Conservation (phyloP, 2,797 vertebrate genomes). For the Cossypha niveicapilla region DNA sequence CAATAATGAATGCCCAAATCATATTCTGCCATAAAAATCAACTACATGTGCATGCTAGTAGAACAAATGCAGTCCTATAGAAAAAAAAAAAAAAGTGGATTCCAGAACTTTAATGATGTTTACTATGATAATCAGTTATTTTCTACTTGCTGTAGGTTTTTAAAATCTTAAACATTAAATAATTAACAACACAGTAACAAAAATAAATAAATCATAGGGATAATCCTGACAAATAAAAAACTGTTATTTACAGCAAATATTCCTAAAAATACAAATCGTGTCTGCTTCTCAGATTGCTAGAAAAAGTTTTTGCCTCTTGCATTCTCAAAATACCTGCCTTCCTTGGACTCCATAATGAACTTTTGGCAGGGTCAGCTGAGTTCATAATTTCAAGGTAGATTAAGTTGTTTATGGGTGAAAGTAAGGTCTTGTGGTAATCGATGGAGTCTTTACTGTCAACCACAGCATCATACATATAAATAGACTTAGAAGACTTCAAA, state of each 20-base stretch:
- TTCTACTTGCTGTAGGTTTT: conserved; percentile 43
- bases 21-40: conserved; percentile 71
- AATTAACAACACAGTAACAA: not conserved
- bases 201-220: not conserved
- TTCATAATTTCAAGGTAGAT: conserved; percentile 38
- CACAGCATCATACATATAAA: not conserved
- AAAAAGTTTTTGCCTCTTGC: not conserved
- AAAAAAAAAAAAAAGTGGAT: not conserved
- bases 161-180: conserved; percentile 51
- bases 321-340: not conserved
- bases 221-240: not conserved
- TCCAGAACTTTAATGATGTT: conserved; percentile 36
- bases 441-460: not conserved
- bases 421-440: not conserved
- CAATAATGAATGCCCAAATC: conserved; percentile 78
- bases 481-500: not conserved
- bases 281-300: not conserved
- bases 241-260: not conserved
- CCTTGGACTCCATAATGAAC: not conserved
- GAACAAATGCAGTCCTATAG: conserved; percentile 54
- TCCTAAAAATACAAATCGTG: not conserved
- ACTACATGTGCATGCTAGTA: conserved; percentile 65
- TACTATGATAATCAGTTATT: conserved; percentile 52
- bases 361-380: not conserved
- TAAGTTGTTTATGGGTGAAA: conserved; percentile 20